A percentile compares a stretch with the other conserved stretches of the same genome.
These are phyloP conservation scores for Andricus quercusramuli DNA, from an alignment of 2,888 invertebrate species.

Conservation along the genomic window DNA sequence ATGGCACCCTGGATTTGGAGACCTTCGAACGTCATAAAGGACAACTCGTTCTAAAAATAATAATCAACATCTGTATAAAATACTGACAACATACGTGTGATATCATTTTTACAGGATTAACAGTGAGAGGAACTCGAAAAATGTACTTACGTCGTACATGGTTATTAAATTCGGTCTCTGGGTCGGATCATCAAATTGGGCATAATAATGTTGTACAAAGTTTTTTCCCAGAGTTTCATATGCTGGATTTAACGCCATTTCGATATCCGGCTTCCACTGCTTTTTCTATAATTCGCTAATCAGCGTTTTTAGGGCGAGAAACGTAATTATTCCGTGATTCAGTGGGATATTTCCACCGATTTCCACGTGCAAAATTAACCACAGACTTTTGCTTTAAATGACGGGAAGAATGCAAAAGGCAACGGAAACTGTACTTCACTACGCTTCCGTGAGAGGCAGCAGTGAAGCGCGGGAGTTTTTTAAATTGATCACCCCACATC, in stretches of 20 bases:
- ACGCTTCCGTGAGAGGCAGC: not conserved
- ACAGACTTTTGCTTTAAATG: not conserved
- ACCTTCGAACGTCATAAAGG: conserved; percentile 98
- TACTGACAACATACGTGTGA: not conserved
- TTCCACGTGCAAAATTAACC: conserved; percentile 2
- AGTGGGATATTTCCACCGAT: not conserved
- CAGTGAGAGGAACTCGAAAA: conserved; percentile 10
- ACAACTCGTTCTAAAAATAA: conserved; percentile 88
- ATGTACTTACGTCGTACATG: conserved; percentile 93
- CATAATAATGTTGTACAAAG: conserved; percentile 96
- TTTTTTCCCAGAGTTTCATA: conserved; percentile 96
- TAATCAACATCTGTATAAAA: conserved; percentile 16
- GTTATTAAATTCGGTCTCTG: conserved; percentile 91
- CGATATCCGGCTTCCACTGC: not conserved
- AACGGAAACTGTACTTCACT: not conserved
- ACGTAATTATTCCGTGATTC: not conserved
- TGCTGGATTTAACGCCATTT: conserved; percentile 92
- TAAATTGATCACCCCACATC: not conserved
- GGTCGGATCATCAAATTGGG: conserved; percentile 91
- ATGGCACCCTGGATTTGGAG: conserved; percentile 94
- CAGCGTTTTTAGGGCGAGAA: not conserved
- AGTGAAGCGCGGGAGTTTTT: not conserved
- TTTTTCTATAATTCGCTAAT: not conserved
- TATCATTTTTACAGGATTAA: not conserved
- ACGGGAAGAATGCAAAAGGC: not conserved